Conservation (phyloP, 2,888 invertebrate genomes). For the Vanessa cardui region DNA sequence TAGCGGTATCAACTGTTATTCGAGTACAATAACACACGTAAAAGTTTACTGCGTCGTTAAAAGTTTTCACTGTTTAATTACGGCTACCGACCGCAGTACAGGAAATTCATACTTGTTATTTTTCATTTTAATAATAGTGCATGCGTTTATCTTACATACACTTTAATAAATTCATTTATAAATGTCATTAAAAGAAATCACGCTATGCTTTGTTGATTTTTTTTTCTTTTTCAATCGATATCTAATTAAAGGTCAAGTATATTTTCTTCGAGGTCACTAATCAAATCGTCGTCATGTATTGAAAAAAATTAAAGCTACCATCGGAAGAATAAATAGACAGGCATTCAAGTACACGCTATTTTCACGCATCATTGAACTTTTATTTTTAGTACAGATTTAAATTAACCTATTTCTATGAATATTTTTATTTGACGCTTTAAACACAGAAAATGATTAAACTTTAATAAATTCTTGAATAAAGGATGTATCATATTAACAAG, state of each 20-base stretch:
- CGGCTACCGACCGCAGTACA: slow-evolving; percentile 33
- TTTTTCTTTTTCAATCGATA: no score
- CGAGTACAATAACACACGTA: slow-evolving; percentile 42
- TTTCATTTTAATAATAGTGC: slow-evolving; percentile 40
- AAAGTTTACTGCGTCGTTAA: slow-evolving; percentile 47
- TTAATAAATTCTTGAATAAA: neutral
- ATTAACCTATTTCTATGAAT: no score
- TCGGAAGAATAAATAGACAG: no score
- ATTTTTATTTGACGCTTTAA: no score
- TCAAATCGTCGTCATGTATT: no score
- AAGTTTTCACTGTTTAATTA: slow-evolving; percentile 49
- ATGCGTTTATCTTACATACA: slow-evolving; percentile 10
- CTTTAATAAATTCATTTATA: neutral
- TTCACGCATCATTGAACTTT: no score
- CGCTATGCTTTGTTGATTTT: no score
- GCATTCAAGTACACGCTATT: no score
- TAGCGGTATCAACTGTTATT: slow-evolving; percentile 39
- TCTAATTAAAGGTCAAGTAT: no score
- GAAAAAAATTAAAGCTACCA: no score
- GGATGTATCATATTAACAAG: neutral
- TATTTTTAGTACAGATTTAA: no score
- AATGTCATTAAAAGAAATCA: neutral
- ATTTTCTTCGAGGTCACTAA: no score
- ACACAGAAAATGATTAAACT: neutral
- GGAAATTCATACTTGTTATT: slow-evolving; percentile 35